Conservation (phyloP, 1,140 invertebrate genomes). For the Daktulosphaira vitifoliae region DNA sequence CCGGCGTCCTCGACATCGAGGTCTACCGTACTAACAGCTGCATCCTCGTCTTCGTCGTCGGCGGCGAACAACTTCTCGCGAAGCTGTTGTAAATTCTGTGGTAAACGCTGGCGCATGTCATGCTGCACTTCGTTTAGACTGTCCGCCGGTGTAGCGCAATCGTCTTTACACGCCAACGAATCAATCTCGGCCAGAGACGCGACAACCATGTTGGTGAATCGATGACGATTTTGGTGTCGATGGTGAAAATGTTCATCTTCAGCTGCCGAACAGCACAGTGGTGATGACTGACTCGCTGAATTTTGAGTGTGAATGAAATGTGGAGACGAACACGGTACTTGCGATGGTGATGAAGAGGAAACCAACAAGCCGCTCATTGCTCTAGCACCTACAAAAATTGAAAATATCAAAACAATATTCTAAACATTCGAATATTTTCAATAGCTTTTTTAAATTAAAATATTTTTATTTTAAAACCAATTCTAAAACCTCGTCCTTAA, state of each 20-base stretch:
- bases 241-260: neutral
- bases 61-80: constrained; percentile 36
- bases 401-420: neutral
- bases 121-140: constrained; percentile 4
- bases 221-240: neutral
- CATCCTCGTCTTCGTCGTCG: constrained; percentile 31
- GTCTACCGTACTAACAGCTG: constrained; percentile 34
- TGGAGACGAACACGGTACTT: neutral
- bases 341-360: neutral
- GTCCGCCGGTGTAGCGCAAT: constrained; percentile 5
- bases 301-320: constrained; percentile 1
- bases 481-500: no score
- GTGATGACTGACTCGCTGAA: neutral
- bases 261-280: neutral
- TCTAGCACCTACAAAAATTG: neutral
- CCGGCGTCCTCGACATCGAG: neutral
- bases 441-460: no score
- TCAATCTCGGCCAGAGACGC: neutral
- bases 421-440: no score
- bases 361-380: constrained; percentile 11
- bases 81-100: constrained; percentile 36
- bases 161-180: neutral
- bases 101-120: neutral
- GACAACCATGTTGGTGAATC: constrained; percentile 26
- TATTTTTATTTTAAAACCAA: no score